Conservation (phyloP, 2,113 vertebrate species). For the Ailurus styani region DNA sequence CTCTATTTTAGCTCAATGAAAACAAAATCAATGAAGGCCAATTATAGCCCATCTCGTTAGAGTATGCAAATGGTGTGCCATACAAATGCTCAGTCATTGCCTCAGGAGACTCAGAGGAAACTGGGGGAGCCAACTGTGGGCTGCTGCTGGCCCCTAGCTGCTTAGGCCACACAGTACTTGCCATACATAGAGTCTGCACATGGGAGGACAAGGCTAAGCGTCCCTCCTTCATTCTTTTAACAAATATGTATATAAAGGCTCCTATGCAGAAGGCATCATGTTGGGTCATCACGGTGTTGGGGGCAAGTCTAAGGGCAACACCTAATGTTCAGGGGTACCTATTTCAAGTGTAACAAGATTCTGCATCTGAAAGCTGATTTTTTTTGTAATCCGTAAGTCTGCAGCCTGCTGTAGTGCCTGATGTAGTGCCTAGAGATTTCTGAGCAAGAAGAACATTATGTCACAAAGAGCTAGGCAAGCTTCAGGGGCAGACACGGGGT, state of each 20-base stretch:
- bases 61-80: conserved; percentile 86
- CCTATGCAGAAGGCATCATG: neutral
- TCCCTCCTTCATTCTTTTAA: neutral
- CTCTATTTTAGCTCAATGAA: conserved; percentile 97
- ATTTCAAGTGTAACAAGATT: neutral
- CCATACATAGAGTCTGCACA: neutral
- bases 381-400: neutral
- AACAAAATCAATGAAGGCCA: conserved; percentile 94
- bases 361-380: conserved; percentile 5
- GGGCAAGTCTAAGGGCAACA: neutral
- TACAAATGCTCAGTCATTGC: conserved; percentile 60
- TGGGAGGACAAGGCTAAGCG: neutral
- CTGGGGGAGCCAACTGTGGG: conserved; percentile 28
- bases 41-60: conserved; percentile 93
- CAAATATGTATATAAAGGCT: neutral
- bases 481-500: neutral
- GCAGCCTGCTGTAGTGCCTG: neutral
- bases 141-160: conserved; percentile 84
- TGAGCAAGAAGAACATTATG: neutral
- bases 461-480: neutral
- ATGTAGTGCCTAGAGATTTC: neutral
- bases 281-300: neutral
- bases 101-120: neutral
- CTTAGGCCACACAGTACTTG: neutral
- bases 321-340: neutral